Conservation (phyloP, 2,888 invertebrate species). For the Apamea monoglypha region DNA sequence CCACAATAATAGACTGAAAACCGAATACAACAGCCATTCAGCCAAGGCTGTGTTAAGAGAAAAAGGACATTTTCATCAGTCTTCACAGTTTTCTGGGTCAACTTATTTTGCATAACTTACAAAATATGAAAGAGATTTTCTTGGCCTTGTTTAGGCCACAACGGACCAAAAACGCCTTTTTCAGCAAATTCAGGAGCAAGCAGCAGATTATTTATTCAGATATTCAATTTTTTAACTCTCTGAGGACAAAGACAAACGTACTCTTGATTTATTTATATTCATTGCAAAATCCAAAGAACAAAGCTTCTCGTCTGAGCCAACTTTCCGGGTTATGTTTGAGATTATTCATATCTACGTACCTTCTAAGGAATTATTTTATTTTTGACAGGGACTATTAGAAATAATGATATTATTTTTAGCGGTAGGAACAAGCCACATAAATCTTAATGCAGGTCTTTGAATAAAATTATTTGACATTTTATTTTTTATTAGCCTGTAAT, state of each 20-base stretch:
- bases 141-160: constrained; percentile 50
- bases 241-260: constrained; percentile 33
- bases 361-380: constrained; percentile 15
- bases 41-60: constrained; percentile 12
- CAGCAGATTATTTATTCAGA: constrained; percentile 60
- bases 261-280: constrained; percentile 64
- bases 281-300: constrained; percentile 51
- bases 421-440: not conserved
- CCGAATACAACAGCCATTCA: not conserved
- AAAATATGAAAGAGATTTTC: constrained; percentile 58
- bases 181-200: constrained; percentile 44
- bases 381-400: not conserved
- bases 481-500: too few relatives aligned
- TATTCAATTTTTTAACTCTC: constrained; percentile 59
- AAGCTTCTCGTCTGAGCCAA: constrained; percentile 24
- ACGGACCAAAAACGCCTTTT: constrained; percentile 39
- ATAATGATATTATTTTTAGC: not conserved
- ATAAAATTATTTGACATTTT: too few relatives aligned
- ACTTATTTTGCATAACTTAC: constrained; percentile 55
- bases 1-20: constrained; percentile 19
- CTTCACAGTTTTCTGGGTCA: constrained; percentile 52
- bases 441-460: too few relatives aligned
- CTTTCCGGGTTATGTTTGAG: constrained; percentile 25
- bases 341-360: constrained; percentile 19
- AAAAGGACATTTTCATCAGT: constrained; percentile 39